Evolutionary conservation across 2,797 vertebrate genomes (phyloP), one percentile per base, ranked within the genome.

Genomic region (Poeciliopsis infans): DNA sequence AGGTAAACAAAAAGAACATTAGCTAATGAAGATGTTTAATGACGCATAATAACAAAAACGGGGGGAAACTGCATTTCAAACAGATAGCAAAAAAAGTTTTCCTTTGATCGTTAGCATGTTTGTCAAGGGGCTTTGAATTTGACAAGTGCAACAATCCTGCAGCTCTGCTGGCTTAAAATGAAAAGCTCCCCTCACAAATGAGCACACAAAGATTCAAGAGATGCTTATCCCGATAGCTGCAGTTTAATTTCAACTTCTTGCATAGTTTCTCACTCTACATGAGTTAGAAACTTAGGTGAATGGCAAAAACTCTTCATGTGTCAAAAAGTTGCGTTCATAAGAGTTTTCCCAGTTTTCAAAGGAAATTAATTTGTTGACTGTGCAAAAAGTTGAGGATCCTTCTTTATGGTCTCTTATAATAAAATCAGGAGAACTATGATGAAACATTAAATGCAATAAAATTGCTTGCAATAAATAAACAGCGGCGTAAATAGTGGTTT

Each of bases 91-190:
- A 86, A 79, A 75, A 88, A 79, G 84, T 79, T 31, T 78, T 46
- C 71, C 72, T 88, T 86, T 90, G 79, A 90, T 92, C 88, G 75
- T 72, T 84, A 81, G 78, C 73, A 83, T 87, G 88, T 92, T 90
- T 90, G 85, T 92, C 88, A 89, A 87, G 85, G 88, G 80, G 79
- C 79, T 92, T 72, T 79, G 83, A 79, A 80, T 83, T 83, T 88
- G 86, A 91, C 85, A 90, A 89, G 82, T 84, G 87, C 85, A 82
- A 72, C 84, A 81, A 82, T 92, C 81, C 82, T 75, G 82, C 80
- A 87, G 84, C 85, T 79, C 77, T 55, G 85, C 87, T 77, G 84
- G 79, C 79, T 7, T 71, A 88, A 88, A 86, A 89, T 91, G 88
- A 92, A 91, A 90, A 79, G 66, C 64, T 23, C 0, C 41, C 53